Evolutionary conservation across 2,888 invertebrate genomes (phyloP), one percentile per base, ranked within the genome.

Genomic region (Mylabris sibirica): DNA sequence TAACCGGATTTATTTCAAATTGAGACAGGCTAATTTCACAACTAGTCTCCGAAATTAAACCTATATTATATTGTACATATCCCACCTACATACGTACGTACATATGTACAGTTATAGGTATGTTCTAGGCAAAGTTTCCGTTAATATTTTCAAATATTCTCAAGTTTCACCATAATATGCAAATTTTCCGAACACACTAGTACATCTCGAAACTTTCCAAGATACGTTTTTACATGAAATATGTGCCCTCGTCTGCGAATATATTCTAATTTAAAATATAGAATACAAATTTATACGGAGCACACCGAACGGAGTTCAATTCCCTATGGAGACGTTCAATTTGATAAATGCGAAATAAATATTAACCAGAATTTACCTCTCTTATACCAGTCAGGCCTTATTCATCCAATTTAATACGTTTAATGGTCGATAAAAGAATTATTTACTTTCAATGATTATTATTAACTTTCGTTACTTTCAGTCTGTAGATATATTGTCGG

Each of bases 261-360:
- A 84, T 85, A 85, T 85, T 85, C 84, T 85, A 85, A 85, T 85
- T 85, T 84, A 83, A 84, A 85, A 85, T 85, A 84, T 84, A 84
- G 84, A 85, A 85, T 84, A 84, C 84, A 84, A 85, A 85, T 85
- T 84, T 84, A 84, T 84, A 82, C 82, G 79, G 75, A 78, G 78
- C 79, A 76, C 78, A 77, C 78, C 78, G 81, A 77, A 78, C 81
- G 79, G 76, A 79, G 79, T 81, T 81, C 83, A 80, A 84, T 83
- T 84, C 84, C 83, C 83, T 66, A 73, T 73, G 79, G 84, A 80
- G 79, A 79, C 83, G 83, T 84, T 84, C 83, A 83, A 84, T 84
- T 84, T 84, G 84, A 84, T 84, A 83, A 84, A 84, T 84, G 84
- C 74, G 84, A 82, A 83, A 84, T 84, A 84, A 84, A 84, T 84